Evolutionary conservation across 2,888 invertebrate genomes (phyloP), one percentile per base, ranked within the genome.

Genomic region (Dyspetes luteomarginatus): DNA sequence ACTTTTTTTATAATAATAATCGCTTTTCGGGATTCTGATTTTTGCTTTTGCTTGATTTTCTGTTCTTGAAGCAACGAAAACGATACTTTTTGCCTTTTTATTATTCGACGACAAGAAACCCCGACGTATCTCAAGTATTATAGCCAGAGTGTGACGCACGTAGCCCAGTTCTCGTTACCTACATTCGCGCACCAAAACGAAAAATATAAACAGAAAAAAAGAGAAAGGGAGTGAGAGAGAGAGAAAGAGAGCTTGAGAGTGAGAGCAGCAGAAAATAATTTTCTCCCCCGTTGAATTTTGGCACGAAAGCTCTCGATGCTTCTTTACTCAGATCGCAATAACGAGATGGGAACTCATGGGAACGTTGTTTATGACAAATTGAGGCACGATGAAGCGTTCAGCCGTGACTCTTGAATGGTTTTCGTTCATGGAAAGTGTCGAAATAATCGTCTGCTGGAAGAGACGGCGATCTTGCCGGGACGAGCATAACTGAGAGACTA

Each of bases 401-500:
- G 48, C 69, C 17, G 36, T 36, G 74, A 41, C 36, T n/a, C 45
- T 55, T 22, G 12, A 24, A 45, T 48, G 62, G 52, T 28, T 24
- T 19, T 55, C 74, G 73, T 36, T 52, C 81, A 71, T 71, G 30
- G 56, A 72, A 60, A 30, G 55, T 45, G 55, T 48, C 43, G 56
- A 50, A 41, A 36, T 26, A 62, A 15, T 69, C 76, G 75, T 78
- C 72, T 65, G n/a, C n/a, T n/a, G 79, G 72, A 75, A 56, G 71
- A 56, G 74, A 77, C 73, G 74, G 65, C 73, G 74, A 78, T 74
- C 74, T 81, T 78, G 74, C 74, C 81, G 68, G 81, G 58, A 48
- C 78, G 78, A 81, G 71, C 81, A 81, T 81, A 81, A 81, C 81
- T 74, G 78, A 28, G 78, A 74, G 69, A 81, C 81, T 81, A 81